A percentile compares a stretch with the other conserved stretches of the same genome.
Conservation (phyloP, 23 tunicate species). For the Oikopleura dioica region DNA sequence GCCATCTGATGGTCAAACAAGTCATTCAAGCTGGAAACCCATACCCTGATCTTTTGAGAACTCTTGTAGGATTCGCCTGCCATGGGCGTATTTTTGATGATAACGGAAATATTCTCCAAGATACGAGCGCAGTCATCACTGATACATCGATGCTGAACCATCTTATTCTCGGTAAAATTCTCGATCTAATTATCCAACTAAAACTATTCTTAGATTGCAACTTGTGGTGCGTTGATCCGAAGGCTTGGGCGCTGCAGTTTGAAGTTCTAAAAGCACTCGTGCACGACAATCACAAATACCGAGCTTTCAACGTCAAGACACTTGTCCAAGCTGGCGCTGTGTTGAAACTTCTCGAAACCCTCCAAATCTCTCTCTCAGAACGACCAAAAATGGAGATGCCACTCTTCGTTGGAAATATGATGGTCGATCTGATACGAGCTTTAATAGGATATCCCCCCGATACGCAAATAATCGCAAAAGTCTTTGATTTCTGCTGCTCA, state of each 20-base stretch:
- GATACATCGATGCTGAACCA: background rate
- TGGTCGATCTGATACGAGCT: constrained; percentile 41
- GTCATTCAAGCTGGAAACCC: background rate
- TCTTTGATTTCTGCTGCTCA: constrained; percentile 60
- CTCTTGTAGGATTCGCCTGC: background rate
- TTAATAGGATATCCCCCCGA: constrained; percentile 61
- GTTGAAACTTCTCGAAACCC: background rate
- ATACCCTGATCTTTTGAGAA: background rate
- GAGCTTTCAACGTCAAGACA: constrained; percentile 46
- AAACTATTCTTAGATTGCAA: background rate
- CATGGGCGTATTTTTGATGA: background rate
- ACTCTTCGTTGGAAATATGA: background rate
- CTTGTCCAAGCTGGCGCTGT: constrained; percentile 32
- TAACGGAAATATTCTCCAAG: background rate
- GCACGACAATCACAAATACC: constrained; percentile 27
- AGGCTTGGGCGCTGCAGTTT: no score
- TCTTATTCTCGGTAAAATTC: background rate
- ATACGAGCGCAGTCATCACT: background rate
- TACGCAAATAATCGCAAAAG: constrained; percentile 20
- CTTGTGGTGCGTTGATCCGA: no score
- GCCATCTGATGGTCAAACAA: constrained; percentile 8
- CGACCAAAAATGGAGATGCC: background rate
- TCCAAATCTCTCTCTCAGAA: background rate
- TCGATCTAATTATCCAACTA: background rate
- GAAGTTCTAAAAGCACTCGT: no score